Evolutionary conservation across 2,797 vertebrate species (phyloP).

Genomic region (Gephyroberyx darwinii): DNA sequence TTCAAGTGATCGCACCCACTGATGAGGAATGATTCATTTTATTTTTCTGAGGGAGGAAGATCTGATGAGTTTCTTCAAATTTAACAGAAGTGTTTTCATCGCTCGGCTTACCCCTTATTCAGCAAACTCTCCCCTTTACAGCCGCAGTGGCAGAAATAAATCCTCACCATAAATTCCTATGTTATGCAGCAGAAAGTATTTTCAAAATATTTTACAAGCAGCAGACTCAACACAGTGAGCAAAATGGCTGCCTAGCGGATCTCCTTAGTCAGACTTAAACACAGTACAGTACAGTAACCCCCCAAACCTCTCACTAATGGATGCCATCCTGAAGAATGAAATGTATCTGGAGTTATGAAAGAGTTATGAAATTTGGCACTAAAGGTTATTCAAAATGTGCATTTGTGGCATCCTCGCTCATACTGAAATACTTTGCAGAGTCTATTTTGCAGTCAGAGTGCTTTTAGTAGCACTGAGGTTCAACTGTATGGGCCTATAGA

Average conservation of each 20-base stretch:
- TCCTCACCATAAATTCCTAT: slow-evolving; percentile 41
- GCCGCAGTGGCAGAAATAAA: slow-evolving; percentile 54
- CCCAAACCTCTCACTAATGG: background rate
- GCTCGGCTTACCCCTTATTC: slow-evolving; percentile 60
- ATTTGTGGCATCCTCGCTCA: background rate
- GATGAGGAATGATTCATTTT: slow-evolving; percentile 80
- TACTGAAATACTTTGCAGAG: no score
- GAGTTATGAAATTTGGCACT: background rate
- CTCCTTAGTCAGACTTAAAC: background rate
- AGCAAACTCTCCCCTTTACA: slow-evolving; percentile 51
- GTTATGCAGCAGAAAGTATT: slow-evolving; percentile 43
- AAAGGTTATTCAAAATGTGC: slow-evolving; percentile 2
- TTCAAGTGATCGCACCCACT: slow-evolving; percentile 83
- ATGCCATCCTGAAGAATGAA: background rate
- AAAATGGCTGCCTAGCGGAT: slow-evolving; percentile 19
- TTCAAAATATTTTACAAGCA: slow-evolving; percentile 38
- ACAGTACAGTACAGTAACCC: background rate
- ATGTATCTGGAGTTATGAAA: background rate
- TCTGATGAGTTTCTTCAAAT: slow-evolving; percentile 70
- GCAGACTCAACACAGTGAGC: slow-evolving; percentile 24
- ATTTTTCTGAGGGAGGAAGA: slow-evolving; percentile 60
- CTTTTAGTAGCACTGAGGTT: background rate
- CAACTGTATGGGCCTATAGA: background rate
- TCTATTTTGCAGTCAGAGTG: no score
- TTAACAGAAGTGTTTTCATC: slow-evolving; percentile 70